Evolutionary conservation across 2,797 vertebrate genomes (phyloP).

Genomic region (Sebastes hubbsi): DNA sequence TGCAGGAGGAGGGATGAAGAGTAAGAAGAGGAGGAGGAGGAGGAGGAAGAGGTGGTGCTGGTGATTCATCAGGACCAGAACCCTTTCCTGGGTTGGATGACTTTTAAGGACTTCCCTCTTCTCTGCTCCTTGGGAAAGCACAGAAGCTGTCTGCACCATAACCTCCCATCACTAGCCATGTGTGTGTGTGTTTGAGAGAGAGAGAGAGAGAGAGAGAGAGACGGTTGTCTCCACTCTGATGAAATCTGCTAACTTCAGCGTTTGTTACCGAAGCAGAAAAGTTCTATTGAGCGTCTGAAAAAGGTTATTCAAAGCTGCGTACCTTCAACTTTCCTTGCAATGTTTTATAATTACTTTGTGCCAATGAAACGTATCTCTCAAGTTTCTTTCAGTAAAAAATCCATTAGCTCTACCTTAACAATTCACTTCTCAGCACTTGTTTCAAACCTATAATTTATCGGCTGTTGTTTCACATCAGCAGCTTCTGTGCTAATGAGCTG

Average conservation of each 20-base stretch:
- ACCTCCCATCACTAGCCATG: not conserved
- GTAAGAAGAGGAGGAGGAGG: not conserved
- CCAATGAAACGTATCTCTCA: slow-evolving; percentile 38
- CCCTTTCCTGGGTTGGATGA: slow-evolving; percentile 40
- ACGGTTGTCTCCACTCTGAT: slow-evolving; percentile 3
- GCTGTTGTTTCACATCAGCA: slow-evolving; percentile 24
- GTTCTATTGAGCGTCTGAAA: slow-evolving; percentile 33
- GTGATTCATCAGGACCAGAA: slow-evolving; percentile 53
- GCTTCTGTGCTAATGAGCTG: slow-evolving; percentile 23
- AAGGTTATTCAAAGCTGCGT: slow-evolving; percentile 27
- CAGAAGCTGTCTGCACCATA: slow-evolving; percentile 34
- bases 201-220: not conserved
- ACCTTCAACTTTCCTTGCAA: slow-evolving; percentile 13
- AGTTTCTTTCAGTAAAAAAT: slow-evolving; percentile 17
- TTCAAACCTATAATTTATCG: slow-evolving; percentile 9
- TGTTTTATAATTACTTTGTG: slow-evolving; percentile 42
- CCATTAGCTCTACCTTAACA: slow-evolving; percentile 36
- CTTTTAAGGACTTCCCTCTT: slow-evolving; percentile 60
- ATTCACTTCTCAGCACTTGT: slow-evolving; percentile 27
- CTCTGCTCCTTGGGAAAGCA: slow-evolving; percentile 33
- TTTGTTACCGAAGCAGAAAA: slow-evolving; percentile 41
- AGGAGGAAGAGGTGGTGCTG: slow-evolving; percentile 5
- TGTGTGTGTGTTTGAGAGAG: not conserved
- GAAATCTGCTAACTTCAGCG: slow-evolving; percentile 52
- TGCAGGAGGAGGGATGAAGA: slow-evolving; percentile 16